Evolutionary conservation across 2,113 vertebrate species (phyloP), one percentile per base, ranked within the genome.

Genomic region (Tragulus kanchil): DNA sequence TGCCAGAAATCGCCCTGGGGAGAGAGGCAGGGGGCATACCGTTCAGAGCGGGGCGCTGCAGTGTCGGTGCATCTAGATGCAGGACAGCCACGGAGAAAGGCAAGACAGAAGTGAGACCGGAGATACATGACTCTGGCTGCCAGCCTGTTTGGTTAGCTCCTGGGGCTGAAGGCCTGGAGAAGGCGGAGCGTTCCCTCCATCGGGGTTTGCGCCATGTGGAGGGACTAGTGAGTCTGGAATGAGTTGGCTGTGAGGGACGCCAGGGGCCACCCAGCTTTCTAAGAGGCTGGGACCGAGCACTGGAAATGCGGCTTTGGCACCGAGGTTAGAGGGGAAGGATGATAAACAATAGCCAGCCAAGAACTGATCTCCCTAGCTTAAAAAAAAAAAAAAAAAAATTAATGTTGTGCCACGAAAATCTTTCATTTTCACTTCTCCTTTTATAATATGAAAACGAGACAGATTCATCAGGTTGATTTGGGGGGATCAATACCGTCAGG

Each of bases 391-490:
- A n/a, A 50, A 71, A 62, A 77, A 31, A 17, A 61, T 17, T 11
- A 73, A 52, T 13, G 8, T 71, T n/a, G 56, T 61, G n/a, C 36
- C 59, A 45, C 65, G 25, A 54, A 92, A 81, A 45, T 58, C 83
- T 77, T 67, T 56, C 12, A 64, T 89, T 84, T 96, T 78, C 90
- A 61, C 77, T 93, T 95, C 62, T 96, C 26, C 21, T 48, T 85
- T 54, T 89, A 16, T 85, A 48, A 85, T 96, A 73, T 25, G 94
- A 90, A 97, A 77, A 95, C 3, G 6, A 97, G 95, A 95, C 95
- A 90, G 69, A 95, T 93, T 94, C 75, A 92, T 95, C 94, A 85
- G 94, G 93, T 93, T 92, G 94, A 58, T 93, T 96, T 96, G 16
- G 9, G 88, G 56, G 36, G 85, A 94, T 93, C 73, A 0, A 95